phyloP scores from a whole-genome alignment of 2,888 invertebrate species.

The Lydus trimaculatus region DNA sequence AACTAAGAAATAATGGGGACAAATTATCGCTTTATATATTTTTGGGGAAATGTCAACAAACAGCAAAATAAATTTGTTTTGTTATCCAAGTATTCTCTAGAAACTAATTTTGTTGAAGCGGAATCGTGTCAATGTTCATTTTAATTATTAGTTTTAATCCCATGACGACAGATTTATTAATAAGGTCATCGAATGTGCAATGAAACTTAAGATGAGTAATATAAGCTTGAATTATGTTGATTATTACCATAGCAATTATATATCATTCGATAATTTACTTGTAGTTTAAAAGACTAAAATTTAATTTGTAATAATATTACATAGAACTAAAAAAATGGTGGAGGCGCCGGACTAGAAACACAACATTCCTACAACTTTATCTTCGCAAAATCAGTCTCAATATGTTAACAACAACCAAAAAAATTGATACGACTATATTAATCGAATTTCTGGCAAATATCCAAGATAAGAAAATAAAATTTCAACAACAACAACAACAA shows the following conservation, averaged over 20 bases:
- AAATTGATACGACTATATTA: neutral
- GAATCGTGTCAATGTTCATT: neutral
- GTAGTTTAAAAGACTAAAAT: neutral
- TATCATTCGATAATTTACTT: neutral
- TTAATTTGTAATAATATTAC: neutral
- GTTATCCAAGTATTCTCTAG: neutral
- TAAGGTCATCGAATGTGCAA: conserved; percentile 4
- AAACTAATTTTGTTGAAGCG: neutral
- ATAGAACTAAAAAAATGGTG: neutral
- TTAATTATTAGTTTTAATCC: conserved; percentile 6
- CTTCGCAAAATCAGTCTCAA: neutral
- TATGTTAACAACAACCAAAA: neutral
- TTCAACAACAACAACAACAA: neutral
- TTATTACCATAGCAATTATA: neutral
- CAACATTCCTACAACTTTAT: neutral
- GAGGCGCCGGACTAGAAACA: neutral
- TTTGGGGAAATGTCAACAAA: neutral
- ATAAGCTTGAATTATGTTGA: conserved; percentile 1
- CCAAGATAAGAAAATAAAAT: neutral
- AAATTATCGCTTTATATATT: neutral
- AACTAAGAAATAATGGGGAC: neutral
- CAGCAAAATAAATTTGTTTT: neutral
- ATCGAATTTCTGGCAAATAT: neutral
- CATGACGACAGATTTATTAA: conserved; percentile 8
- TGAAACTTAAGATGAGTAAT: conserved; percentile 2